phyloP scores from a whole-genome alignment of 2,888 invertebrate species.

The Leptarthrus brevirostris region DNA sequence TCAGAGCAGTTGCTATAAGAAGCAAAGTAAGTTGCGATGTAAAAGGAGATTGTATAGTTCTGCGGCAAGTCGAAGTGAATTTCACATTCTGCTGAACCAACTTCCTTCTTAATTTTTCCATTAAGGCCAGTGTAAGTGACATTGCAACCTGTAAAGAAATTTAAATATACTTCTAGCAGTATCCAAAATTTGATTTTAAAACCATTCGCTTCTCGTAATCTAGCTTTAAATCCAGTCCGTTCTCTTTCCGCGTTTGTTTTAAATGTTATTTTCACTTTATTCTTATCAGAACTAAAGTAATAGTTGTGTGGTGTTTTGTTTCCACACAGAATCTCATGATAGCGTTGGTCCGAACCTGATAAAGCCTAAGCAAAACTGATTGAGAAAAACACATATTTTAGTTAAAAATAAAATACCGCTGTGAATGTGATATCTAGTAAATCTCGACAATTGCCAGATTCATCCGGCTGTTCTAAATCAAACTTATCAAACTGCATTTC shows the following conservation, averaged over 20 bases:
- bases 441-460: conserved; percentile 61
- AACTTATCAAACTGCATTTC: conserved; percentile 71
- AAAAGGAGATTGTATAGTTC: conserved; percentile 77
- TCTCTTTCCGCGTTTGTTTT: conserved; percentile 62
- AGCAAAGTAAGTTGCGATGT: conserved; percentile 69
- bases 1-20: conserved; percentile 55
- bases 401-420: conserved; percentile 51
- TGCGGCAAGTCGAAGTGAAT: conserved; percentile 75
- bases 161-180: neutral
- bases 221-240: conserved; percentile 71
- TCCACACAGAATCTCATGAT: conserved; percentile 63
- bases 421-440: conserved; percentile 57
- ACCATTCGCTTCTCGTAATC: conserved; percentile 69
- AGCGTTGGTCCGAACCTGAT: neutral
- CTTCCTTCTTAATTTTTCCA: conserved; percentile 71
- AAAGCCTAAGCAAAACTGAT: neutral
- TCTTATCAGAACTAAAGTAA: conserved; percentile 61
- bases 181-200: conserved; percentile 58
- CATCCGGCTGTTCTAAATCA: conserved; percentile 67
- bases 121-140: conserved; percentile 73
- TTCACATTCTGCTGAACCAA: conserved; percentile 68
- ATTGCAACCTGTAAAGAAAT: conserved; percentile 60
- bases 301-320: conserved; percentile 66
- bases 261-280: conserved; percentile 67
- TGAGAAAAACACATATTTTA: neutral